phyloP scores from a whole-genome alignment of 1,140 invertebrate genomes.

The Nymphalis io region DNA sequence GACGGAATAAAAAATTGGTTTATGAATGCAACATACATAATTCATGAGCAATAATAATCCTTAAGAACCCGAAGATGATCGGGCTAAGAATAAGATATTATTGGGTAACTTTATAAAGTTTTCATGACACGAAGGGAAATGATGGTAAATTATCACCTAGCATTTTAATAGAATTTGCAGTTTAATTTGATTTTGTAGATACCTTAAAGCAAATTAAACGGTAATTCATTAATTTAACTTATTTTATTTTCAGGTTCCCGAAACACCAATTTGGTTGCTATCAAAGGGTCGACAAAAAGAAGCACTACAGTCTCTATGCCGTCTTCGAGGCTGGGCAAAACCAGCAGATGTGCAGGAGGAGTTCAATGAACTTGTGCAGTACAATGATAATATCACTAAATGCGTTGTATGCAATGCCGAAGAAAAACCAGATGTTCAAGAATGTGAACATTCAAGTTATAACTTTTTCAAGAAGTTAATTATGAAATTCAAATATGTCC shows the following conservation, averaged over 20 bases:
- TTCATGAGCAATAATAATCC: too few species aligned
- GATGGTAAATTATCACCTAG: too few species aligned
- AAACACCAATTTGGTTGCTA: slow-evolving; percentile 85
- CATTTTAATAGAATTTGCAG: too few species aligned
- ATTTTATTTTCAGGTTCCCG: slow-evolving; percentile 81
- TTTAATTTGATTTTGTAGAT: too few species aligned
- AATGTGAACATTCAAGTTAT: slow-evolving; percentile 55
- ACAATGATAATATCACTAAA: slow-evolving; percentile 58
- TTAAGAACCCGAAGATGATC: too few species aligned
- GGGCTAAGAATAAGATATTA: too few species aligned
- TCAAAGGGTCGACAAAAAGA: slow-evolving; percentile 80
- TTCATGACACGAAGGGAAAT: too few species aligned
- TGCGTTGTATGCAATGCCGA: slow-evolving; percentile 62
- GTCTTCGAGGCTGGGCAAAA: slow-evolving; percentile 79
- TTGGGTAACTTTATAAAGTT: too few species aligned
- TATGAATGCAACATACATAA: too few species aligned
- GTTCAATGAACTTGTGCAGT: slow-evolving; percentile 74
- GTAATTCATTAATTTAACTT: background rate
- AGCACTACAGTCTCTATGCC: slow-evolving; percentile 76
- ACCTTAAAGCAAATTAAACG: background rate
- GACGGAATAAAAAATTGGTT: too few species aligned
- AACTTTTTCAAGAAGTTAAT: slow-evolving; percentile 49
- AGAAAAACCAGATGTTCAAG: slow-evolving; percentile 37
- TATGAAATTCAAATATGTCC: slow-evolving; percentile 57
- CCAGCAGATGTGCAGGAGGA: slow-evolving; percentile 78